phyloP scores from a whole-genome alignment of 1,140 invertebrate genomes.

The Penaeus indicus region DNA sequence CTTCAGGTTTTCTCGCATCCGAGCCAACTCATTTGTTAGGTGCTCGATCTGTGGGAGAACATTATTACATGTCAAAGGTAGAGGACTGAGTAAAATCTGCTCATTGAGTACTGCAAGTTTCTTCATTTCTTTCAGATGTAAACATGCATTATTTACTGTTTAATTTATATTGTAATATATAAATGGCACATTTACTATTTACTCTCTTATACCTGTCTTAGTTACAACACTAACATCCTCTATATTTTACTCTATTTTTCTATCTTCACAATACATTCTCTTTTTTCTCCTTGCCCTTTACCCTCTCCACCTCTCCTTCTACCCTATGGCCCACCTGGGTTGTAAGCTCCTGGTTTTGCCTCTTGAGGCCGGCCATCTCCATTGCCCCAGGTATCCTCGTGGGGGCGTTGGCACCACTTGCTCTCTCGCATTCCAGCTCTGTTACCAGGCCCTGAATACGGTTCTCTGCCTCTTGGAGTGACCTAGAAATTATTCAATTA shows the following conservation, averaged over 20 bases:
- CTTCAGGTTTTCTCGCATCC: slow-evolving; percentile 65
- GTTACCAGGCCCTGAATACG: slow-evolving; percentile 34
- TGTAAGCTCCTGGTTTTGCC: slow-evolving; percentile 47
- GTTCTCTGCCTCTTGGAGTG: slow-evolving; percentile 59
- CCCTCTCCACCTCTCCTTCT: background rate
- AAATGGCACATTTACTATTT: too few relatives aligned
- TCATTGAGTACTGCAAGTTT: too few relatives aligned
- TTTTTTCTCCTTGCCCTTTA: too few relatives aligned
- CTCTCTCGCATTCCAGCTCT: slow-evolving; percentile 45
- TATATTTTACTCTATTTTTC: too few relatives aligned
- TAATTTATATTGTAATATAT: too few relatives aligned
- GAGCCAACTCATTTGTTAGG: slow-evolving; percentile 55
- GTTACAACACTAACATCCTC: too few relatives aligned
- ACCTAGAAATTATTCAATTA: slow-evolving; percentile 5
- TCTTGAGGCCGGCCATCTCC: background rate
- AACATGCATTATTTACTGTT: too few relatives aligned
- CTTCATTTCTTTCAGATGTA: too few relatives aligned
- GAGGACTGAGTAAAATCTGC: too few relatives aligned
- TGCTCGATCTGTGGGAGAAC: slow-evolving; percentile 39
- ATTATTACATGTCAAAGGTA: too few relatives aligned
- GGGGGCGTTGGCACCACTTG: background rate
- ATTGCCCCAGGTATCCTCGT: background rate
- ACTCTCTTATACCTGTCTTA: too few relatives aligned
- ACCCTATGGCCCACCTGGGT: slow-evolving; percentile 29
- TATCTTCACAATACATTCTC: too few relatives aligned